phyloP scores from a whole-genome alignment of 2,797 vertebrate species.

The Luscinia megarhynchos region DNA sequence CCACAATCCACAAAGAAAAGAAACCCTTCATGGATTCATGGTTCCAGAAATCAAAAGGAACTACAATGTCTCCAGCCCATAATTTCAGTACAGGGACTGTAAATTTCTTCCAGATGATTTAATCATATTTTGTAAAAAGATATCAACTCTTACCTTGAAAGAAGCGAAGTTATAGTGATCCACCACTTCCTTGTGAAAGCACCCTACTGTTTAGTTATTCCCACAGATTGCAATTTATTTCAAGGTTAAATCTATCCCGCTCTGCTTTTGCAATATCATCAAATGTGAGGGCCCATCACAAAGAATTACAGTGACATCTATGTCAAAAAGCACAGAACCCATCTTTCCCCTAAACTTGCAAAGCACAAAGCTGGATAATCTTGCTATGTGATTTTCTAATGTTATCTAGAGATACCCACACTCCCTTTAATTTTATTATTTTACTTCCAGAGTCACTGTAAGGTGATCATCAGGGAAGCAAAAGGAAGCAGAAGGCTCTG shows the following conservation, averaged over 20 bases:
- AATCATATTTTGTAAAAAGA: neutral
- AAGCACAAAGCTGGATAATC: neutral
- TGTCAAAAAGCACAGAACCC: neutral
- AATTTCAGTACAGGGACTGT: neutral
- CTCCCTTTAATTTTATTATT: neutral
- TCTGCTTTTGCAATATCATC: neutral
- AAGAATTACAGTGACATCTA: neutral
- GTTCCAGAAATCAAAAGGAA: neutral
- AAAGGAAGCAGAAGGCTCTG: conserved; percentile 5
- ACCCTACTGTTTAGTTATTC: neutral
- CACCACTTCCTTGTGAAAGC: neutral
- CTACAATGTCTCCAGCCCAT: neutral
- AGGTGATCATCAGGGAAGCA: neutral
- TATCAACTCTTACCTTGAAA: neutral
- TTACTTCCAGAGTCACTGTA: neutral
- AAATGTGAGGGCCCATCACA: neutral
- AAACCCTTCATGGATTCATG: neutral
- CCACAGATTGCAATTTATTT: neutral
- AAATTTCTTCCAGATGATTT: neutral
- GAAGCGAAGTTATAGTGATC: neutral
- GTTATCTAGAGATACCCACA: neutral
- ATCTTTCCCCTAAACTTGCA: neutral
- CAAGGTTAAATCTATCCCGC: neutral
- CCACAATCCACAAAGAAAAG: neutral
- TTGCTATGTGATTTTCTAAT: neutral